Base-by-base conservation (phyloP, 2,113 vertebrate species). In the Pipra filicauda region DNA sequence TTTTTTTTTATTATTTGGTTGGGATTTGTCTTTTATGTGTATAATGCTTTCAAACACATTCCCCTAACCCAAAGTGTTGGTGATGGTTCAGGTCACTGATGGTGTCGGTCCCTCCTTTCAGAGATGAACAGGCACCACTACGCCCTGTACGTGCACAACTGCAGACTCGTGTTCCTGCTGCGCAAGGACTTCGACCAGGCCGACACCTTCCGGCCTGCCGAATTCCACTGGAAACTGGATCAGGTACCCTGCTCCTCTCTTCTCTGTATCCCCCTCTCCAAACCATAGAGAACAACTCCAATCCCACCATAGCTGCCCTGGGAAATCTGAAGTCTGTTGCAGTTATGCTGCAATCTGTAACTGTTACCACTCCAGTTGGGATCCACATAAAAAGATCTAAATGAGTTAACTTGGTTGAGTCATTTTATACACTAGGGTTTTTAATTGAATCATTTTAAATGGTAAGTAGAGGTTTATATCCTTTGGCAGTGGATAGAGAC, bases 91-190 rank as follows among this genome's bases (percentile, higher is more conserved):
- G 30, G 14, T 30, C 17, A 20, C 27, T 86, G 39, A 65, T 17
- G 33, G 37, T 44, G 19, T 35, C 27, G 48, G 54, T 88, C 72
- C 82, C 89, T 74, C 71, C 73, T 92, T 90, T 65, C 97, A 99
- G 99, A 99, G 96, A 99, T 99, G 99, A 99, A 99, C 97, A 98
- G 99, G 15, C 99, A 99, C 57, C 99, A 99, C 97, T 99, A 99
- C 7, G 99, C 99, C 10, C 98, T 99, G 26, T 99, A 99, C 1
- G 98, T 99, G 96, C 99, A 99, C 96, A 99, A 99, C 94, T 99
- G 99, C 93, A 98, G 99, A 5, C 97, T 99, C 18, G 99, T 99
- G 28, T 99, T 99, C 93, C 98, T 99, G 93, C 91, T 99, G 96
- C 98, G 99, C 88, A 99, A 99, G 88, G 99, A 99, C 97, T 99